phyloP scores from a whole-genome alignment of 2,797 vertebrate species.

The Cossypha dichroa region DNA sequence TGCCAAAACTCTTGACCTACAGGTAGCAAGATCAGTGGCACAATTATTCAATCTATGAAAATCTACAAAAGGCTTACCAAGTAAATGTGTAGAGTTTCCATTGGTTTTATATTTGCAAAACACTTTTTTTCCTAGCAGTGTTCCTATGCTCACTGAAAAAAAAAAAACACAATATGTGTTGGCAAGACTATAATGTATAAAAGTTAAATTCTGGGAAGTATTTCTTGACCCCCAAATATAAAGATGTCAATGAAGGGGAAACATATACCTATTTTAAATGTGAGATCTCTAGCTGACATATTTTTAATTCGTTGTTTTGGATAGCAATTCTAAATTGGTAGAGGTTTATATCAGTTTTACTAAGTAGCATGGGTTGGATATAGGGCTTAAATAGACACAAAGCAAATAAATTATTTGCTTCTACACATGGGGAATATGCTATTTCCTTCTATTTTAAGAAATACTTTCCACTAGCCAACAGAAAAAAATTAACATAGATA shows the following conservation, averaged over 20 bases:
- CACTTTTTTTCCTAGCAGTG: not conserved
- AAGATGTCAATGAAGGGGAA: not conserved
- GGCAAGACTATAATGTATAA: not conserved
- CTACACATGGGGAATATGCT: not conserved
- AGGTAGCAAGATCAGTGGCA: not conserved
- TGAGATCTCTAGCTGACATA: not conserved
- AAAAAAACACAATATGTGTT: not conserved
- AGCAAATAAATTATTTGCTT: not conserved
- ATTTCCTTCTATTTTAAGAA: not conserved
- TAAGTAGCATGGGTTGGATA: not conserved
- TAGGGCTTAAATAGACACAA: not conserved
- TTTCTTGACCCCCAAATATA: not conserved
- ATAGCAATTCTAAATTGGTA: not conserved
- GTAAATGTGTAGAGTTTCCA: not conserved
- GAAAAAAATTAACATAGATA: not conserved
- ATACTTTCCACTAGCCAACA: not conserved
- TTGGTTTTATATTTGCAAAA: not conserved
- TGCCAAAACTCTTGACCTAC: not conserved
- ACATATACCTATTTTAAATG: not conserved
- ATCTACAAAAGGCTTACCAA: not conserved
- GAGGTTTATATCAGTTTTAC: not conserved
- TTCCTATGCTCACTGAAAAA: not conserved
- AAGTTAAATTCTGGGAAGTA: not conserved
- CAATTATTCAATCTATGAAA: not conserved
- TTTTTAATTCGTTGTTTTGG: not conserved